Percentiles rank a stretch among this genome's conserved stretches.
Evolutionary conservation across 2,888 invertebrate species (phyloP).

Genomic region (Thymelicus lineola): DNA sequence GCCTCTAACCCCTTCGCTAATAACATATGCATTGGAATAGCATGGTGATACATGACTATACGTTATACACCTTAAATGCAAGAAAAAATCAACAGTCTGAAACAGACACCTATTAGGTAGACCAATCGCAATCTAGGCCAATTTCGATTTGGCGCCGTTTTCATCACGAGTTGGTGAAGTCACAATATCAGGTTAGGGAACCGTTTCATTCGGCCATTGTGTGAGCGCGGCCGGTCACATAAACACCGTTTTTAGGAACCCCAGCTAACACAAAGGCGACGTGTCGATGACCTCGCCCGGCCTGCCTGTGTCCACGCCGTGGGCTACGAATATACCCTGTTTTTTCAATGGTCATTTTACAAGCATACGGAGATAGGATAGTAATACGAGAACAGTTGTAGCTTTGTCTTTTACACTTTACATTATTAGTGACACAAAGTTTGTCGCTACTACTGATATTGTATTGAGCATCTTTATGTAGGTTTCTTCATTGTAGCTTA

Average conservation of each 20-base stretch:
- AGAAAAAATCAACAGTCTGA: too few species aligned
- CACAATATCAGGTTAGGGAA: conserved; percentile 12
- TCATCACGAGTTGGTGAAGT: conserved; percentile 1
- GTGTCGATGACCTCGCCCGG: conserved; percentile 26
- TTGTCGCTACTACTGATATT: too few species aligned
- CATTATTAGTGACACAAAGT: too few species aligned
- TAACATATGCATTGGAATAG: too few species aligned
- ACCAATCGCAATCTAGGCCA: background rate
- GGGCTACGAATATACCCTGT: conserved; percentile 3
- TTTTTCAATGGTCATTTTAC: conserved; percentile 7
- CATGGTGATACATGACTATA: too few species aligned
- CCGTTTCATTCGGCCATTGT: conserved; percentile 31
- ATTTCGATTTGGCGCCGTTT: conserved; percentile 1
- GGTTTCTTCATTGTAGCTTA: too few species aligned
- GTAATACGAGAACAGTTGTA: background rate
- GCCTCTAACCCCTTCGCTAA: too few species aligned
- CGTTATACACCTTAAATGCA: too few species aligned
- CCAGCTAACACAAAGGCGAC: conserved; percentile 17
- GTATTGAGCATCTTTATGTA: too few species aligned
- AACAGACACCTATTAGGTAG: too few species aligned
- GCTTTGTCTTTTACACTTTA: background rate
- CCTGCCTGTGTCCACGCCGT: background rate
- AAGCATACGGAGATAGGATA: background rate
- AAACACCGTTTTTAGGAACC: conserved; percentile 29
- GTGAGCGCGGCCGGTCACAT: conserved; percentile 22